Evolutionary conservation across 2,797 vertebrate species (phyloP).

Genomic region (Aeoliscus strigatus): DNA sequence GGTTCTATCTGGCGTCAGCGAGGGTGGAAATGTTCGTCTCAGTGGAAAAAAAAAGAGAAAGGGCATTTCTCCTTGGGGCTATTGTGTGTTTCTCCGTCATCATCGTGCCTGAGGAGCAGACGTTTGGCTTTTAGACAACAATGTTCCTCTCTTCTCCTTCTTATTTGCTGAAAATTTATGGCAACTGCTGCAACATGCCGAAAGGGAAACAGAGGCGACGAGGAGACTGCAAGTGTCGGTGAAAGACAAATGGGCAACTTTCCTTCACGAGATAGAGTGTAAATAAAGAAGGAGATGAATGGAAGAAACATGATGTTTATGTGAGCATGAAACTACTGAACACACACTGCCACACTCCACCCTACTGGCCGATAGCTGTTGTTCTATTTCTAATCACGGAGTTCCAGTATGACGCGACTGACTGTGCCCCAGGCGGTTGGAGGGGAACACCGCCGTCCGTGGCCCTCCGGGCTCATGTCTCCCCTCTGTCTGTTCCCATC

Average conservation of each 20-base stretch:
- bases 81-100: slow-evolving; percentile 35
- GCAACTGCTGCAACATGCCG: slow-evolving; percentile 14
- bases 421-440: slow-evolving; percentile 37
- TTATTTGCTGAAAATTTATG: not conserved
- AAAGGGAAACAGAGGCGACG: slow-evolving; percentile 25
- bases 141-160: not conserved
- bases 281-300: too few species aligned
- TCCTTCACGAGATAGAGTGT: too few species aligned
- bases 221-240: slow-evolving; percentile 3
- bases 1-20: slow-evolving; percentile 45
- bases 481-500: slow-evolving; percentile 25
- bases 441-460: slow-evolving; percentile 15
- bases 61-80: slow-evolving; percentile 33
- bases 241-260: slow-evolving; percentile 17
- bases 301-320: too few species aligned
- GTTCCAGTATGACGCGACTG: slow-evolving; percentile 45
- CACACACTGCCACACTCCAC: slow-evolving; percentile 51
- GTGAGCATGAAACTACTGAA: slow-evolving; percentile 28
- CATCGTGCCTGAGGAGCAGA: slow-evolving; percentile 33
- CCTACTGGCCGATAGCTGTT: slow-evolving; percentile 66
- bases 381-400: slow-evolving; percentile 60
- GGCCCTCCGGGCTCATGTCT: slow-evolving; percentile 12
- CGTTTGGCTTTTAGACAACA: not conserved
- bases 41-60: slow-evolving; percentile 28
- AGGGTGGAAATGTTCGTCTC: slow-evolving; percentile 43